phyloP scores from a whole-genome alignment of 2,888 invertebrate species.

The Muschampia plurimacula region DNA sequence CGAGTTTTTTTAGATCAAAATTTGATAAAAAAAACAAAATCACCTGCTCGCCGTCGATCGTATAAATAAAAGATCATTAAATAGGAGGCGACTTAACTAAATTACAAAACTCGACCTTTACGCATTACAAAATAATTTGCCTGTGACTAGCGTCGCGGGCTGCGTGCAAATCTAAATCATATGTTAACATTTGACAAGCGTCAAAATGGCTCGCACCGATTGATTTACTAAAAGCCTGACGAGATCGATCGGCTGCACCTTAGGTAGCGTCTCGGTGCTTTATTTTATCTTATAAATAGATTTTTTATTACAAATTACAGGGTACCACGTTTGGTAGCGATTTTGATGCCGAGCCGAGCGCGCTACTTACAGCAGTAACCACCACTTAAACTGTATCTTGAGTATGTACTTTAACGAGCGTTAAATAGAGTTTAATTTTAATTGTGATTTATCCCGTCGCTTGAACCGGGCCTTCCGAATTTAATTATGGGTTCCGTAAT shows the following conservation, averaged over 20 bases:
- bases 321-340: constrained; percentile 83
- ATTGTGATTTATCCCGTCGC: constrained; percentile 49
- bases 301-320: constrained; percentile 85
- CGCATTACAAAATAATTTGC: constrained; percentile 81
- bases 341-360: constrained; percentile 65
- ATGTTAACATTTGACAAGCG: constrained; percentile 73
- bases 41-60: constrained; percentile 73
- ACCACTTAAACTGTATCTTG: constrained; percentile 54
- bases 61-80: constrained; percentile 80
- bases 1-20: constrained; percentile 53
- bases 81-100: constrained; percentile 84
- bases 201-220: constrained; percentile 71
- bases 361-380: constrained; percentile 56
- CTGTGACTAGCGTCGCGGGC: constrained; percentile 56
- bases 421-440: constrained; percentile 70
- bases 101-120: constrained; percentile 83
- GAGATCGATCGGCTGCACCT: constrained; percentile 80
- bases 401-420: constrained; percentile 69
- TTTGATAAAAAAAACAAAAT: constrained; percentile 61
- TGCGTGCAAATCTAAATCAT: constrained; percentile 72
- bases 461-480: constrained; percentile 55
- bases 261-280: constrained; percentile 82
- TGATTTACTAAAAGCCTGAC: constrained; percentile 77
- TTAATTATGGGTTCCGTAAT: constrained; percentile 71
- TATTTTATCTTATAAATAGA: constrained; percentile 85